Evolutionary conservation across 1,140 invertebrate species (phyloP).

Genomic region (Calliphora vicina): DNA sequence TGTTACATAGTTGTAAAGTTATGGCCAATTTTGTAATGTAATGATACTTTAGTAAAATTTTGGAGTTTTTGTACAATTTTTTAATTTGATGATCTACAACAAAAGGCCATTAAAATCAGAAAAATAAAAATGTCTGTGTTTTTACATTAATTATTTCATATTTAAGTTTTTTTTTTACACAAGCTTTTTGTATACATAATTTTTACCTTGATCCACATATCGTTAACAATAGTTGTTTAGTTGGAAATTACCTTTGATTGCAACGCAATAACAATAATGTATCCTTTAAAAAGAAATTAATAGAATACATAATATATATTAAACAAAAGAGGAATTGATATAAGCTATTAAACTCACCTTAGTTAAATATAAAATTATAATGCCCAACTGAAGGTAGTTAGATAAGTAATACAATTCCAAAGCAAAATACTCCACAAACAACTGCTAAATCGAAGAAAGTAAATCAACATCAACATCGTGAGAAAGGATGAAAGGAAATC

Average conservation of each 20-base stretch:
- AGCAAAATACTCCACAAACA: conserved; percentile 27
- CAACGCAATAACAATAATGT: neutral
- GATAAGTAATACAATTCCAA: conserved; percentile 28
- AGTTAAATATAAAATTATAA: neutral
- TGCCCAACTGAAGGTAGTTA: neutral
- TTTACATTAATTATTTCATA: too few relatives aligned
- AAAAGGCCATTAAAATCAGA: too few relatives aligned
- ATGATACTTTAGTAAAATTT: too few relatives aligned
- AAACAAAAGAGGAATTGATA: neutral
- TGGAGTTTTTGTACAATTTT: too few relatives aligned
- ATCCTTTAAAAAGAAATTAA: conserved; percentile 18
- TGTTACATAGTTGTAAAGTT: too few relatives aligned
- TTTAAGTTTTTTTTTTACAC: neutral
- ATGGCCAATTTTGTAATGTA: too few relatives aligned
- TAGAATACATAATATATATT: neutral
- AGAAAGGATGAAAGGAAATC: neutral
- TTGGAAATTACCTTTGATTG: neutral
- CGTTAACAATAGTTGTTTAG: neutral
- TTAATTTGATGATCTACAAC: too few relatives aligned
- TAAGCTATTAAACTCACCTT: neutral
- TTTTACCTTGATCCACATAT: neutral
- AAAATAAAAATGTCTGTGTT: too few relatives aligned
- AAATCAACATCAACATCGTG: conserved; percentile 38
- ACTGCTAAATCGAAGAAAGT: conserved; percentile 24
- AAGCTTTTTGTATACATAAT: neutral